Conservation (phyloP, 2,888 invertebrate species). For the Xestia c-nigrum region DNA sequence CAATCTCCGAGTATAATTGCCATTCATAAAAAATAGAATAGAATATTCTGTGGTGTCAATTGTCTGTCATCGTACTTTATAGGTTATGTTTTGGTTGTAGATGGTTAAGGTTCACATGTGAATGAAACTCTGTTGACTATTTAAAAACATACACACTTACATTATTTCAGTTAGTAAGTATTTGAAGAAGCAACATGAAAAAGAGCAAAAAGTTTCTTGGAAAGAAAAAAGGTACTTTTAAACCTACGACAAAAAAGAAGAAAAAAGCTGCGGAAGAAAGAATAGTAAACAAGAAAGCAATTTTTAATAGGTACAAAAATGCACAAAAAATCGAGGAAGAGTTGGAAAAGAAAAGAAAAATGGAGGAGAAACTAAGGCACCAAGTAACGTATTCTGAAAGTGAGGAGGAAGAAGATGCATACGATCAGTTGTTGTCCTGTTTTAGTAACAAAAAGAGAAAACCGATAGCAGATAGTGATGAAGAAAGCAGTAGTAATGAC, state of each 20-base stretch:
- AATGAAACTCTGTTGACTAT: not conserved
- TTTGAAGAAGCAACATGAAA: conserved; percentile 70
- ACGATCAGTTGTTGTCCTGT: conserved; percentile 88
- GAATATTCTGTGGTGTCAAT: too few relatives aligned
- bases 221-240: conserved; percentile 75
- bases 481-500: conserved; percentile 68
- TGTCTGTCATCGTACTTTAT: not conserved
- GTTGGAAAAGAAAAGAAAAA: conserved; percentile 80
- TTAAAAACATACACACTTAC: not conserved
- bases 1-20: too few relatives aligned
- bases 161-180: conserved; percentile 5
- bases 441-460: conserved; percentile 78
- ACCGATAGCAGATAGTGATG: conserved; percentile 76
- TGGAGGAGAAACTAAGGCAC: conserved; percentile 81
- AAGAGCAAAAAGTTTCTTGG: conserved; percentile 77
- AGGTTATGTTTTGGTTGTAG: conserved; percentile 13
- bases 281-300: conserved; percentile 82
- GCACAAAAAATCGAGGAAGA: conserved; percentile 88
- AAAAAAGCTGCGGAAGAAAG: conserved; percentile 74
- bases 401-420: conserved; percentile 87
- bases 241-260: conserved; percentile 76
- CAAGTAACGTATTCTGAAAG: conserved; percentile 87
- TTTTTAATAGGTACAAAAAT: conserved; percentile 88
- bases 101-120: not conserved
- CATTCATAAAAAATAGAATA: too few relatives aligned